Conservation (phyloP, 2,113 vertebrate species). For the Sceloporus undulatus region DNA sequence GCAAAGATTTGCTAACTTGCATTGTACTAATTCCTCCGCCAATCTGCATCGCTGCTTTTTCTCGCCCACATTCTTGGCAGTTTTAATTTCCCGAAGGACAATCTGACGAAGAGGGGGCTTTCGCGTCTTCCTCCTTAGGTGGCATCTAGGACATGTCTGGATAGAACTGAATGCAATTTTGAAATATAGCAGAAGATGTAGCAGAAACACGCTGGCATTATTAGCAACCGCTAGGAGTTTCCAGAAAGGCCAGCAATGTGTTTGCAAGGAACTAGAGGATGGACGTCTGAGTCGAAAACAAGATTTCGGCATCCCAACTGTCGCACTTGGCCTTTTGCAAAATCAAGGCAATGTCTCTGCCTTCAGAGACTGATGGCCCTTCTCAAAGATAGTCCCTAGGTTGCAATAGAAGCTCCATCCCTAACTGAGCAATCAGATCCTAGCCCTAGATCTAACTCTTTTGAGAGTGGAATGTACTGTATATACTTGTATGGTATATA, state of each 20-base stretch:
- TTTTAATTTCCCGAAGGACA: neutral
- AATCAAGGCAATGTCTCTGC: too few species aligned
- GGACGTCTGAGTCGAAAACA: too few species aligned
- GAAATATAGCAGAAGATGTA: neutral
- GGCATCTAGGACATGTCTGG: neutral
- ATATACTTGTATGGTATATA: too few species aligned
- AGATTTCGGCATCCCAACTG: too few species aligned
- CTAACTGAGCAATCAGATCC: neutral
- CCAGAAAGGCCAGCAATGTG: neutral
- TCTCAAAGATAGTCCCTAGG: too few species aligned
- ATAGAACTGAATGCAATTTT: neutral
- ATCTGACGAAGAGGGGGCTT: neutral
- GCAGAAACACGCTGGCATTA: too few species aligned
- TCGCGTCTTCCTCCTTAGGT: neutral
- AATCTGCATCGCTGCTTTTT: neutral
- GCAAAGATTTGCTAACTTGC: neutral
- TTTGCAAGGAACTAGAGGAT: too few species aligned
- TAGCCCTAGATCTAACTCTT: too few species aligned
- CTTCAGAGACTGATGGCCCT: too few species aligned
- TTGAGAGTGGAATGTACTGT: too few species aligned
- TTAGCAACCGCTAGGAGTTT: neutral
- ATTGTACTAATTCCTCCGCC: neutral
- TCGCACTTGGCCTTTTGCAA: too few species aligned
- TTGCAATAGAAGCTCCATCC: too few species aligned
- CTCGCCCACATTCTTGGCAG: neutral